Percentiles rank a stretch among this genome's conserved stretches.
Conservation (phyloP, 2,888 invertebrate genomes). For the Branchipolynoe longqiensis region DNA sequence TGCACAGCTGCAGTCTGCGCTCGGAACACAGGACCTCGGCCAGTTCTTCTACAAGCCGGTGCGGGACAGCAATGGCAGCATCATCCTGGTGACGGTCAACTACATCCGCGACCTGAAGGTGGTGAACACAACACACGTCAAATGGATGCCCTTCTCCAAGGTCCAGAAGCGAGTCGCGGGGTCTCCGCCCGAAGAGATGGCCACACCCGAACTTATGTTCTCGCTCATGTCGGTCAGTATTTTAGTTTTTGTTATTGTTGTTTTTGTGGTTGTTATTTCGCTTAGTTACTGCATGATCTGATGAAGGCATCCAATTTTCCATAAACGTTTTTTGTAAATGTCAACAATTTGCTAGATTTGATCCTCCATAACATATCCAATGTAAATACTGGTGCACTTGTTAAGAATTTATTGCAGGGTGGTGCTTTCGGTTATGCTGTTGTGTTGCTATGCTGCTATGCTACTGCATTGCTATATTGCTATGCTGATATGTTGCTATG, state of each 20-base stretch:
- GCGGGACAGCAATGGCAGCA: slow-evolving; percentile 92
- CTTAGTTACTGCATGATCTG: not conserved
- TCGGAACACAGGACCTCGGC: slow-evolving; percentile 96
- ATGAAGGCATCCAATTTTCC: too few relatives aligned
- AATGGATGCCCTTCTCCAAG: slow-evolving; percentile 95
- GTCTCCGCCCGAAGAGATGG: slow-evolving; percentile 50
- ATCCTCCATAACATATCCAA: not conserved
- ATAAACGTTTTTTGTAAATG: too few relatives aligned
- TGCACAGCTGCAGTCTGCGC: slow-evolving; percentile 94
- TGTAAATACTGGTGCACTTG: not conserved
- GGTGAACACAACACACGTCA: slow-evolving; percentile 89
- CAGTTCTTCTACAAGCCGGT: slow-evolving; percentile 96
- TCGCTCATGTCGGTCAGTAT: slow-evolving; percentile 36
- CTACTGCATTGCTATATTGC: too few relatives aligned
- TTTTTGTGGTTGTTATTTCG: not conserved
- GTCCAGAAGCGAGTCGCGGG: slow-evolving; percentile 85
- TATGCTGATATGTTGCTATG: too few relatives aligned
- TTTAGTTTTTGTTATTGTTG: not conserved
- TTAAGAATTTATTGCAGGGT: too few relatives aligned
- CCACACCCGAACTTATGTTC: slow-evolving; percentile 38
- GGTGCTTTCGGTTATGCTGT: too few relatives aligned
- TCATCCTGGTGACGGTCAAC: slow-evolving; percentile 92
- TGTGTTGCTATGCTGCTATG: too few relatives aligned
- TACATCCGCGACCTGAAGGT: slow-evolving; percentile 90
- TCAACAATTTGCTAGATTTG: not conserved